Conservation (phyloP, 35 echinoderm and acorn worm species). For the Anneissia japonica region DNA sequence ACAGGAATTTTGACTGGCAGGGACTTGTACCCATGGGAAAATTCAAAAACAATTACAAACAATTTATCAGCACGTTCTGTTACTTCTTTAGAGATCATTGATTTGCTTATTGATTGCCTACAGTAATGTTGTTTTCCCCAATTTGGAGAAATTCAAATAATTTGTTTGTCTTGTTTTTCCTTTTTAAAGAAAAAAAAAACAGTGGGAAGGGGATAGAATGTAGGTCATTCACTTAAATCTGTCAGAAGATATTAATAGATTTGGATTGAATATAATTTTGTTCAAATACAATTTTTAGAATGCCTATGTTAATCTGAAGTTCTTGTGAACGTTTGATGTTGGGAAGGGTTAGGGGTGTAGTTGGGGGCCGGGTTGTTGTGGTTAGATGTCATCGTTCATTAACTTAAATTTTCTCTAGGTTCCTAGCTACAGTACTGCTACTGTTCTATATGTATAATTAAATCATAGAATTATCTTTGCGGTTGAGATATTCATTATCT, state of each 20-base stretch:
- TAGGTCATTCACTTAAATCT: neutral
- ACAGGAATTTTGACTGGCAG: neutral
- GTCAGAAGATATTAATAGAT: neutral
- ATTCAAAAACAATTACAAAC: neutral
- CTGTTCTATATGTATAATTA: too few species aligned
- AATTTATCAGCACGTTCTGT: neutral
- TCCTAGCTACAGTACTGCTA: too few species aligned
- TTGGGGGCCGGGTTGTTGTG: too few species aligned
- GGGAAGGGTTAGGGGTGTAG: too few species aligned
- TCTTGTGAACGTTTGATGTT: too few species aligned
- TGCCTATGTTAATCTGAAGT: too few species aligned
- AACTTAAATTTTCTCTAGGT: too few species aligned
- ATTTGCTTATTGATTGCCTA: neutral
- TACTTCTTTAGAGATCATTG: neutral
- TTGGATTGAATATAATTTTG: too few species aligned
- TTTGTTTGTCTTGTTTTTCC: neutral
- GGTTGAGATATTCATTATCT: too few species aligned
- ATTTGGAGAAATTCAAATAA: neutral
- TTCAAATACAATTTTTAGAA: too few species aligned
- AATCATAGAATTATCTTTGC: too few species aligned
- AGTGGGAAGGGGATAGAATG: neutral
- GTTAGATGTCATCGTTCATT: too few species aligned
- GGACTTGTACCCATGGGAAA: neutral
- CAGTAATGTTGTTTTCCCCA: neutral
- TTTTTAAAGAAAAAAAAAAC: neutral